Evolutionary conservation across 2,113 vertebrate species (phyloP).

Genomic region (Seriola quinqueradiata): DNA sequence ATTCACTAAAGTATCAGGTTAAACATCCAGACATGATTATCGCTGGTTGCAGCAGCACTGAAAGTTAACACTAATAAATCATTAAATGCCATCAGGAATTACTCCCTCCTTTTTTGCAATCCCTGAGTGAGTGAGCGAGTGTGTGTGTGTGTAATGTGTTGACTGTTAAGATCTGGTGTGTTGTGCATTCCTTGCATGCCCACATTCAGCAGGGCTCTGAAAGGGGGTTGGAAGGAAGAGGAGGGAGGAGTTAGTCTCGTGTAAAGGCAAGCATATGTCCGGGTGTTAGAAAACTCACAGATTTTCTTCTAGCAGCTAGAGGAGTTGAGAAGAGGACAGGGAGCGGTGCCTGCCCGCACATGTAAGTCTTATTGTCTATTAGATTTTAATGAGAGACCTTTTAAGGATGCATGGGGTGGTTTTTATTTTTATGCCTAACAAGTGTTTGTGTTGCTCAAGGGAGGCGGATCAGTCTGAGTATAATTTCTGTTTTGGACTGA

Average conservation of each 20-base stretch:
- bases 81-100: background rate
- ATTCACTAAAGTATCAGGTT: background rate
- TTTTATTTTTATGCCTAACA: background rate
- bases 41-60: background rate
- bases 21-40: background rate
- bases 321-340: constrained; percentile 49
- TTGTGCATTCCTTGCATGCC: constrained; percentile 59
- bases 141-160: background rate
- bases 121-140: background rate
- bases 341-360: constrained; percentile 15
- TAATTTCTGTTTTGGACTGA: background rate
- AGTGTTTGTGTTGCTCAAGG: constrained; percentile 15
- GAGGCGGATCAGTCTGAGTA: background rate
- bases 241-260: constrained; percentile 65
- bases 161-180: constrained; percentile 1
- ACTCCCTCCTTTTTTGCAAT: background rate
- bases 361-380: constrained; percentile 51
- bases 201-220: constrained; percentile 13
- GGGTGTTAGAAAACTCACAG: constrained; percentile 17
- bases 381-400: background rate
- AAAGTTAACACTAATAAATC: background rate
- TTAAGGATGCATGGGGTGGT: background rate
- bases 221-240: constrained; percentile 36
- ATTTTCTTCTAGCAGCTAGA: constrained; percentile 31
- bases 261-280: constrained; percentile 26